A percentile compares a stretch with the other conserved stretches of the same genome.
These are phyloP conservation scores for Platycercus adscitus DNA, from an alignment of 2,113 vertebrate species.

Conservation along the genomic window DNA sequence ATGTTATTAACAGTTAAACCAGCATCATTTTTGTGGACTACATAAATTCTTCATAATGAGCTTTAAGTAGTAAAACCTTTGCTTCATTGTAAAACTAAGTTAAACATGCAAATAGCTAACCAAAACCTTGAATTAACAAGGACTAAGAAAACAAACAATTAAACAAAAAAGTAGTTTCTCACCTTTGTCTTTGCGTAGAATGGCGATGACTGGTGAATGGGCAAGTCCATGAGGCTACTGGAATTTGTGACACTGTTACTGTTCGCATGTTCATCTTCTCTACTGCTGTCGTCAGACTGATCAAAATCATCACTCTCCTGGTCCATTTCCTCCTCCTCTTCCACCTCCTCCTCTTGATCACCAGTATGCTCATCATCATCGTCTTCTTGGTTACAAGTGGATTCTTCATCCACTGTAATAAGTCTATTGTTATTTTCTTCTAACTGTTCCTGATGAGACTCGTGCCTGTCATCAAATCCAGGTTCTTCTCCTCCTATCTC, in stretches of 20 bases:
- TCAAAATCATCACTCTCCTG: slow-evolving; percentile 99
- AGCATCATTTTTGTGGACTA: not conserved
- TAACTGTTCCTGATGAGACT: slow-evolving; percentile 72
- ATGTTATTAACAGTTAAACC: not conserved
- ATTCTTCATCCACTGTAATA: slow-evolving; percentile 78
- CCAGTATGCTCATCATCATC: slow-evolving; percentile 85
- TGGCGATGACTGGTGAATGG: slow-evolving; percentile 83
- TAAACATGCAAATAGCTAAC: not conserved
- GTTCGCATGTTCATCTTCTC: slow-evolving; percentile 87
- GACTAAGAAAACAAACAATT: not conserved
- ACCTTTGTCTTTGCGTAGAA: slow-evolving; percentile 91
- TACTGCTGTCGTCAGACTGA: slow-evolving; percentile 92
- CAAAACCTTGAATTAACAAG: not conserved
- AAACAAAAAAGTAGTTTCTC: slow-evolving; percentile 61
- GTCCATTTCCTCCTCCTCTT: slow-evolving; percentile 98
- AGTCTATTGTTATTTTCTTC: slow-evolving; percentile 85
- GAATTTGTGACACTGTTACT: slow-evolving; percentile 88
- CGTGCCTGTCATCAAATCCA: slow-evolving; percentile 69
- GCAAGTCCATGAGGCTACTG: slow-evolving; percentile 84
- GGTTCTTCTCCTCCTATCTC: slow-evolving; percentile 73
- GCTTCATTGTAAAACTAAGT: not conserved
- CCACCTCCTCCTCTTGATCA: slow-evolving; percentile 84
- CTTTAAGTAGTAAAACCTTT: not conserved
- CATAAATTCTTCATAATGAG: not conserved
- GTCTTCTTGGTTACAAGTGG: slow-evolving; percentile 78